Evolutionary conservation across 2,113 vertebrate genomes (phyloP).

Genomic region (Chauna torquata): DNA sequence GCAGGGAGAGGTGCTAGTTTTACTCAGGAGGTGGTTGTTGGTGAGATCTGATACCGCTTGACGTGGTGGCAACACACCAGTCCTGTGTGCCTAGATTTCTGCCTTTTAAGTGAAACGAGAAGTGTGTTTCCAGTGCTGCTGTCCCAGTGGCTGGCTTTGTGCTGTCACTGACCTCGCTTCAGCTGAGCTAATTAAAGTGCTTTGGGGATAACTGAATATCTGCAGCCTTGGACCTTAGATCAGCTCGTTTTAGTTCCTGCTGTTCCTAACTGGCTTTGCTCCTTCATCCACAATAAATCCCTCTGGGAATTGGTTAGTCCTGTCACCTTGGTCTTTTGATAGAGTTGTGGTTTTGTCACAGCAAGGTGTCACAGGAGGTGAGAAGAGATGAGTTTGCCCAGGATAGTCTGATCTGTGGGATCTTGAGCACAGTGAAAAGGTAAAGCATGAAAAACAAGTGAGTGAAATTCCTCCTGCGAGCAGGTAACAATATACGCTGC

Average conservation of each 20-base stretch:
- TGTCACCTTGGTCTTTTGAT: not conserved
- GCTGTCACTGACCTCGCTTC: not conserved
- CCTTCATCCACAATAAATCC: not conserved
- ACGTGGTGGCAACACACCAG: not conserved
- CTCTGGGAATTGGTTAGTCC: not conserved
- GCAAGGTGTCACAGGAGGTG: too few relatives aligned
- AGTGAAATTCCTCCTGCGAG: not conserved
- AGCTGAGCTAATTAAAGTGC: not conserved
- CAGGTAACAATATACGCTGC: not conserved
- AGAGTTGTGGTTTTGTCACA: too few relatives aligned
- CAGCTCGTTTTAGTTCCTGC: not conserved
- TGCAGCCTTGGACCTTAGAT: not conserved
- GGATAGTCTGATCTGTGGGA: too few relatives aligned
- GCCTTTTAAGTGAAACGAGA: not conserved
- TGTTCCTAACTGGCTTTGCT: not conserved
- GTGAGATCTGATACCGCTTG: not conserved
- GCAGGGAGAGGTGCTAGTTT: not conserved
- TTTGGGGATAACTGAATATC: not conserved
- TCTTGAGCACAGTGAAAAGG: not conserved
- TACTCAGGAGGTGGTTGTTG: not conserved
- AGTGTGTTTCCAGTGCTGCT: not conserved
- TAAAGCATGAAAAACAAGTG: not conserved
- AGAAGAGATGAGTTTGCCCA: too few relatives aligned
- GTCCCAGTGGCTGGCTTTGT: not conserved
- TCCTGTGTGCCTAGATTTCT: not conserved